Evolutionary conservation across 2,888 invertebrate genomes (phyloP).

Genomic region (Nipponacmea schrenckii): DNA sequence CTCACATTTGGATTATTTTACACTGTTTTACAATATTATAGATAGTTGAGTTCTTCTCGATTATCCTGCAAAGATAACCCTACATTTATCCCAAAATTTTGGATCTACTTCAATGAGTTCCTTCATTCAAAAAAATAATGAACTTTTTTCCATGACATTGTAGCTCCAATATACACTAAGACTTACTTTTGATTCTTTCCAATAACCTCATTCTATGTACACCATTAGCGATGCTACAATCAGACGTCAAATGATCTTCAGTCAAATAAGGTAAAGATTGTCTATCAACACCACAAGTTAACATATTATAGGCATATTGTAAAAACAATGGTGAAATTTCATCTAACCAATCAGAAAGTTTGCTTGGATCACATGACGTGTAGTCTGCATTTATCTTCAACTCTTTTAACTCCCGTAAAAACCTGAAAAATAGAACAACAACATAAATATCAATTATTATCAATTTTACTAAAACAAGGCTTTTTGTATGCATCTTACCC

Average conservation of each 20-base stretch:
- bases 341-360: slow-evolving; percentile 76
- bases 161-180: no score
- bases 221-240: slow-evolving; percentile 92
- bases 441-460: neutral
- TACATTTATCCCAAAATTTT: no score
- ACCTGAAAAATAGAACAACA: slow-evolving; percentile 70
- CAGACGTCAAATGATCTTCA: slow-evolving; percentile 89
- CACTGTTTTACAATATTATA: no score
- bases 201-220: slow-evolving; percentile 92
- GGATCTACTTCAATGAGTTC: no score
- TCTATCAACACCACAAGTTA: slow-evolving; percentile 94
- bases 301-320: slow-evolving; percentile 95
- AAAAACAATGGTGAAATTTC: slow-evolving; percentile 88
- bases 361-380: slow-evolving; percentile 91
- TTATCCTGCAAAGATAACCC: no score
- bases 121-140: no score
- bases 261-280: slow-evolving; percentile 83
- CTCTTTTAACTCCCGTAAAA: slow-evolving; percentile 90
- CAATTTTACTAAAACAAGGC: neutral
- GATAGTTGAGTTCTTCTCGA: no score
- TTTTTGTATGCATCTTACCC: no score
- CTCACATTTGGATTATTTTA: no score
- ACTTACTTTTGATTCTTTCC: slow-evolving; percentile 82
- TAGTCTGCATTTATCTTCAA: slow-evolving; percentile 97
- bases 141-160: no score